phyloP scores from a whole-genome alignment of 2,113 vertebrate species.

The Morone chrysops region DNA sequence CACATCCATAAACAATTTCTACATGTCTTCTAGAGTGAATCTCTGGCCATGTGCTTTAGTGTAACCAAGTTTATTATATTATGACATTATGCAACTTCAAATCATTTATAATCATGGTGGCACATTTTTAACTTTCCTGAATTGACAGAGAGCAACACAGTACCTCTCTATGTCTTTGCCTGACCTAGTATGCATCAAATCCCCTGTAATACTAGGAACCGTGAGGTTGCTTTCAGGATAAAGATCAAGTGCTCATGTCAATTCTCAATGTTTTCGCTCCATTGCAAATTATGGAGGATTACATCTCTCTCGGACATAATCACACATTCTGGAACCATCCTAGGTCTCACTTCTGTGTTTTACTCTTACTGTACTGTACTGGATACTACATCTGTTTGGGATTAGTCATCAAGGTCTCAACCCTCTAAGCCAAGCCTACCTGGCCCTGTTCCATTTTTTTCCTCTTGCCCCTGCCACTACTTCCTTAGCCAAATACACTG shows the following conservation, averaged over 20 bases:
- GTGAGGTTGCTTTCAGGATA: slow-evolving; percentile 53
- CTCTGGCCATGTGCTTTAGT: neutral
- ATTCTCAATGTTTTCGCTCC: slow-evolving; percentile 48
- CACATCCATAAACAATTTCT: neutral
- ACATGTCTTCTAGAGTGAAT: neutral
- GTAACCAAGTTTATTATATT: neutral
- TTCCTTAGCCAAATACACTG: slow-evolving; percentile 37
- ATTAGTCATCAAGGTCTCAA: slow-evolving; percentile 65
- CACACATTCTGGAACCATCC: slow-evolving; percentile 62
- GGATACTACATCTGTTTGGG: slow-evolving; percentile 72
- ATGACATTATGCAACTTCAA: neutral
- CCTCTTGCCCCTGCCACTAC: slow-evolving; percentile 18
- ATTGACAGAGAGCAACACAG: slow-evolving; percentile 18
- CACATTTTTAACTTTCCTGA: slow-evolving; percentile 13
- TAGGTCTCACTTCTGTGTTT: slow-evolving; percentile 50
- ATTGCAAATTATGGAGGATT: slow-evolving; percentile 65
- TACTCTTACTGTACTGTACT: slow-evolving; percentile 47
- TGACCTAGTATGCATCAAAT: slow-evolving; percentile 56
- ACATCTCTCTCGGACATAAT: slow-evolving; percentile 65
- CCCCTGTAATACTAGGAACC: slow-evolving; percentile 56
- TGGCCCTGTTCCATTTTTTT: slow-evolving; percentile 55
- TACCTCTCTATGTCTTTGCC: slow-evolving; percentile 19
- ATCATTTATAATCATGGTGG: neutral
- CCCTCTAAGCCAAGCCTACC: slow-evolving; percentile 36
- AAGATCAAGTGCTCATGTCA: slow-evolving; percentile 63